Percentiles rank a stretch among this genome's conserved stretches.
phyloP scores from a whole-genome alignment of 2,113 vertebrate species.

The Myxocyprinus asiaticus region DNA sequence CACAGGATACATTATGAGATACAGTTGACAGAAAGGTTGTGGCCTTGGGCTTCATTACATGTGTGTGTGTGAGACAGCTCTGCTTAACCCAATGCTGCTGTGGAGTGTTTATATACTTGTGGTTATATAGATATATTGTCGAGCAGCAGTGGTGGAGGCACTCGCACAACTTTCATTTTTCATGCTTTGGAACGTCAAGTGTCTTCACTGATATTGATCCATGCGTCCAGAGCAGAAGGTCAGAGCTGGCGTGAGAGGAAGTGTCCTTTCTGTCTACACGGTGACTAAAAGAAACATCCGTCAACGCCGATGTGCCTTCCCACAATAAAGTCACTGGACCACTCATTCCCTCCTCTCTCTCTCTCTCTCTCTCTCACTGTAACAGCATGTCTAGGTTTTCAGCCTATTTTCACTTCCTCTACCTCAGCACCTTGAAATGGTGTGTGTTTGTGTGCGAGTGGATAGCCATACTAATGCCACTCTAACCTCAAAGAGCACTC shows the following conservation, averaged over 20 bases:
- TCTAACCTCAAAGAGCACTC: slow-evolving; percentile 37
- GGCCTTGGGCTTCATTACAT: slow-evolving; percentile 24
- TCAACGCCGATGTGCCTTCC: slow-evolving; percentile 69
- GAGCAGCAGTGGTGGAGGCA: slow-evolving; percentile 48
- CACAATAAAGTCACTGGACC: slow-evolving; percentile 59
- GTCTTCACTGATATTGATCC: slow-evolving; percentile 72
- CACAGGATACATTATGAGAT: background rate
- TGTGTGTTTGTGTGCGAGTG: slow-evolving; percentile 14
- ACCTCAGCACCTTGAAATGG: slow-evolving; percentile 61
- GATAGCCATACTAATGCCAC: slow-evolving; percentile 36
- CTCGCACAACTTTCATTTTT: slow-evolving; percentile 65
- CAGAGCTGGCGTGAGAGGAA: slow-evolving; percentile 74
- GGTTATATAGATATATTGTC: slow-evolving; percentile 26
- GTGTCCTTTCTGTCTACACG: slow-evolving; percentile 72
- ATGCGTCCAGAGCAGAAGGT: slow-evolving; percentile 72
- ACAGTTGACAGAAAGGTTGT: background rate
- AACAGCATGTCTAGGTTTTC: slow-evolving; percentile 66
- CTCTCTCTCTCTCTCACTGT: slow-evolving; percentile 48
- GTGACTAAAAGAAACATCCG: slow-evolving; percentile 71
- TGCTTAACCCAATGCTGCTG: background rate
- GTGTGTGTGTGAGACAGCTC: slow-evolving; percentile 9
- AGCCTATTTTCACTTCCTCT: slow-evolving; percentile 54
- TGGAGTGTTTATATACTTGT: slow-evolving; percentile 37
- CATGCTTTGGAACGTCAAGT: slow-evolving; percentile 65
- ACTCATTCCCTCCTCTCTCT: too few relatives aligned